phyloP scores from a whole-genome alignment of 2,113 vertebrate species.

The Oryzias javanicus region DNA sequence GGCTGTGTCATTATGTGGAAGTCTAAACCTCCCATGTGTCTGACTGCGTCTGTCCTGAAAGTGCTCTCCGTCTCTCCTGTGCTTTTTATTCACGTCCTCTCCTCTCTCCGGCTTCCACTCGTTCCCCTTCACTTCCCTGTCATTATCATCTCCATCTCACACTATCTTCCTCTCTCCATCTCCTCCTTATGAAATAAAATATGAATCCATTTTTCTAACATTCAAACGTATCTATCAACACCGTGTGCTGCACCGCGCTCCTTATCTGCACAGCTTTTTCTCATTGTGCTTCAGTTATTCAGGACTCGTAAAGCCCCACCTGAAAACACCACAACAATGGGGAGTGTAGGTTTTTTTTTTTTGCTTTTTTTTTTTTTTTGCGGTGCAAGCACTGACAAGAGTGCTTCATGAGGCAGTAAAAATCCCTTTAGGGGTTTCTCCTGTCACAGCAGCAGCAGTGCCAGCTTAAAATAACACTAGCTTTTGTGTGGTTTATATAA shows the following conservation, averaged over 20 bases:
- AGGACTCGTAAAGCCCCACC: constrained; percentile 43
- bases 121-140: constrained; percentile 26
- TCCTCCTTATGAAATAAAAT: constrained; percentile 67
- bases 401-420: constrained; percentile 60
- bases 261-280: constrained; percentile 55
- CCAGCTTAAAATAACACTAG: constrained; percentile 63
- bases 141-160: constrained; percentile 64
- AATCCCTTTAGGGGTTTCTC: constrained; percentile 65
- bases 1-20: constrained; percentile 5
- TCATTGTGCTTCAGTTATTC: constrained; percentile 54
- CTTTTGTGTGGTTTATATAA: constrained; percentile 63
- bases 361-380: constrained; percentile 38
- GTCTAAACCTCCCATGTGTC: constrained; percentile 10
- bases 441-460: constrained; percentile 64
- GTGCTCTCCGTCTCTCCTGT: constrained; percentile 24
- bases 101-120: constrained; percentile 1
- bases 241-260: constrained; percentile 31
- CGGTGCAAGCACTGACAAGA: constrained; percentile 56
- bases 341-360: constrained; percentile 20
- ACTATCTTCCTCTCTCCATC: constrained; percentile 60
- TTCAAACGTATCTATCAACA: constrained; percentile 64
- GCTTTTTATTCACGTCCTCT: constrained; percentile 28
- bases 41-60: constrained; percentile 25
- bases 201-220: constrained; percentile 68
- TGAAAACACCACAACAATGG: constrained; percentile 56